Percentiles rank a stretch among this genome's conserved stretches.
Conservation (phyloP, 2,113 vertebrate species). For the Emberiza fucata region DNA sequence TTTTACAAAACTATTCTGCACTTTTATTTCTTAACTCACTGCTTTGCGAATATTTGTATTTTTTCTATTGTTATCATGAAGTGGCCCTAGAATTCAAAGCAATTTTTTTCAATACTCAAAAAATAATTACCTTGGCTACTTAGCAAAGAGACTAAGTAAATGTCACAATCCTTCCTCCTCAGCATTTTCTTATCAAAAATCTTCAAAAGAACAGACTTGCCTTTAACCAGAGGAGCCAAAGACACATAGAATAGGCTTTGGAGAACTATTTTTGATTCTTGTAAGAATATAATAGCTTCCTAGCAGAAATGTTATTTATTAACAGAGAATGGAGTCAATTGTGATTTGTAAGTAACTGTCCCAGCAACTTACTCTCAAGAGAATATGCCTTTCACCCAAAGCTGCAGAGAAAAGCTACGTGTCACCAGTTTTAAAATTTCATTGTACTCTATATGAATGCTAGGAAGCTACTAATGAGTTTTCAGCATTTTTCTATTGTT, state of each 20-base stretch:
- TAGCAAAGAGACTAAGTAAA: neutral
- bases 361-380: neutral
- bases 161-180: neutral
- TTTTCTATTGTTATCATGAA: neutral
- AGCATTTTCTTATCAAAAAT: neutral
- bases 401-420: neutral
- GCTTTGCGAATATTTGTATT: neutral
- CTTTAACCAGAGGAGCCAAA: neutral
- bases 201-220: neutral
- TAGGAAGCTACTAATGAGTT: neutral
- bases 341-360: neutral
- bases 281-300: neutral
- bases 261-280: neutral
- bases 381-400: neutral
- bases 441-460: neutral
- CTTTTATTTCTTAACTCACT: neutral
- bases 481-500: neutral
- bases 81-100: neutral
- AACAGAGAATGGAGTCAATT: neutral
- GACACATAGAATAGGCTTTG: neutral
- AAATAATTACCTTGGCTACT: neutral
- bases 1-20: neutral
- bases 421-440: neutral
- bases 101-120: neutral
- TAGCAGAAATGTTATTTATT: neutral